phyloP scores from a whole-genome alignment of 2,888 invertebrate species.

The Ctenicera cuprea region DNA sequence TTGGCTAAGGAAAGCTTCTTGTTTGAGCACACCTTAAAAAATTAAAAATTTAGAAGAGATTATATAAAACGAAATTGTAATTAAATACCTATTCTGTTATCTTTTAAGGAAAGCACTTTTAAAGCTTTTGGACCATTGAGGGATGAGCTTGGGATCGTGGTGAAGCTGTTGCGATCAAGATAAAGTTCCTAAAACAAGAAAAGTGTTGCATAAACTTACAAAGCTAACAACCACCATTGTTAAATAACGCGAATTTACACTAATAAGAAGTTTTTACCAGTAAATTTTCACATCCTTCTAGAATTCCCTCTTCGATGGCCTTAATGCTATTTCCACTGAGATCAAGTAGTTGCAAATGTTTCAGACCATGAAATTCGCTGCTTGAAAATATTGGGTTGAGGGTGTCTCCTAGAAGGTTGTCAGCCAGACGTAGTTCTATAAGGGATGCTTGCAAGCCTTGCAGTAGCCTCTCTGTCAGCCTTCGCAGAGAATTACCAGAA shows the following conservation, averaged over 20 bases:
- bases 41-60: conserved; percentile 1
- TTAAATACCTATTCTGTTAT: conserved; percentile 87
- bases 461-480: conserved; percentile 86
- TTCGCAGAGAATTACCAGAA: conserved; percentile 86
- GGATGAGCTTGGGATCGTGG: conserved; percentile 84
- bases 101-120: conserved; percentile 82
- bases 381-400: conserved; percentile 93
- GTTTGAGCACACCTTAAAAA: conserved; percentile 80
- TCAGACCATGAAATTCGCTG: conserved; percentile 87
- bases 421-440: conserved; percentile 82
- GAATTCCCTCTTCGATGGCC: conserved; percentile 89
- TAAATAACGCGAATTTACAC: no score
- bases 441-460: conserved; percentile 80
- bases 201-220: no score
- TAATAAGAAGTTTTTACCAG: conserved; percentile 73
- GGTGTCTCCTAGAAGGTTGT: conserved; percentile 92
- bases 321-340: conserved; percentile 88
- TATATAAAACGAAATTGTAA: neutral
- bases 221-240: neutral
- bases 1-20: conserved; percentile 83
- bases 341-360: conserved; percentile 83
- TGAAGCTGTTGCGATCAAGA: conserved; percentile 87
- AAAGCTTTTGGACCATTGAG: conserved; percentile 87
- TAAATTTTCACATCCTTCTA: conserved; percentile 87
- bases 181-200: conserved; percentile 80